Percentiles rank a stretch among this genome's conserved stretches.
These are phyloP conservation scores for Mimumesa dahlbomi DNA, from an alignment of 2,888 invertebrate species.

Conservation along the genomic window DNA sequence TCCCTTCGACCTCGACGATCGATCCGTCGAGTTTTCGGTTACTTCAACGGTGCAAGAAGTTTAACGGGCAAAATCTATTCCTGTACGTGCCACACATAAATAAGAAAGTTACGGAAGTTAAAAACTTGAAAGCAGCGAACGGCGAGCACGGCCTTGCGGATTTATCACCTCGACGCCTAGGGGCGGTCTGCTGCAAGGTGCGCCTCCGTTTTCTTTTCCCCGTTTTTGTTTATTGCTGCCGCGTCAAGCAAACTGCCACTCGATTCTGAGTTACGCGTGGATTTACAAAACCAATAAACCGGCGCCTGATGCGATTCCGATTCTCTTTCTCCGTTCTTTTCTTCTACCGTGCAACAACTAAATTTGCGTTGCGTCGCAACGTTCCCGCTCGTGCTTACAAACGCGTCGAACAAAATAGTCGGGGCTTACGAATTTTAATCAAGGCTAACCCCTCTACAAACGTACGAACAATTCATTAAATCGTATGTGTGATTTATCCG, in stretches of 20 bases:
- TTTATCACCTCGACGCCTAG: conserved; percentile 61
- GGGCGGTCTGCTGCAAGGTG: conserved; percentile 19
- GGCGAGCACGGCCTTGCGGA: conserved; percentile 38
- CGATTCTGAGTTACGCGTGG: conserved; percentile 50
- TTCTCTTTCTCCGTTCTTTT: conserved; percentile 27
- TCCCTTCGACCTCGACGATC: conserved; percentile 27
- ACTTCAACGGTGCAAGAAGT: conserved; percentile 49
- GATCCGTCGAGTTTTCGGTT: conserved; percentile 55
- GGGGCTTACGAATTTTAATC: background rate
- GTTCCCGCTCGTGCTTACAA: background rate
- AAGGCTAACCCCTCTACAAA: too few species aligned
- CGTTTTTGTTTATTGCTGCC: conserved; percentile 61
- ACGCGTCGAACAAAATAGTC: background rate
- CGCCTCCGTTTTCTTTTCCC: conserved; percentile 20
- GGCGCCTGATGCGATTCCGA: conserved; percentile 45
- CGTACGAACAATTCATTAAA: too few species aligned
- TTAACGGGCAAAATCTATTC: conserved; percentile 74
- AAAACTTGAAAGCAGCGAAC: conserved; percentile 68
- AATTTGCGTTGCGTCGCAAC: background rate
- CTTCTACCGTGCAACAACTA: too few species aligned
- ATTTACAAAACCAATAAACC: conserved; percentile 61
- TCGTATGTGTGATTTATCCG: too few species aligned
- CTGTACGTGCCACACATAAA: conserved; percentile 75
- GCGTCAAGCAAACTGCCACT: conserved; percentile 48
- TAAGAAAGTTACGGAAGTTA: conserved; percentile 78